Evolutionary conservation across 2,888 invertebrate genomes (phyloP), one percentile per base, ranked within the genome.

Genomic region (Dastarcus helophoroides): DNA sequence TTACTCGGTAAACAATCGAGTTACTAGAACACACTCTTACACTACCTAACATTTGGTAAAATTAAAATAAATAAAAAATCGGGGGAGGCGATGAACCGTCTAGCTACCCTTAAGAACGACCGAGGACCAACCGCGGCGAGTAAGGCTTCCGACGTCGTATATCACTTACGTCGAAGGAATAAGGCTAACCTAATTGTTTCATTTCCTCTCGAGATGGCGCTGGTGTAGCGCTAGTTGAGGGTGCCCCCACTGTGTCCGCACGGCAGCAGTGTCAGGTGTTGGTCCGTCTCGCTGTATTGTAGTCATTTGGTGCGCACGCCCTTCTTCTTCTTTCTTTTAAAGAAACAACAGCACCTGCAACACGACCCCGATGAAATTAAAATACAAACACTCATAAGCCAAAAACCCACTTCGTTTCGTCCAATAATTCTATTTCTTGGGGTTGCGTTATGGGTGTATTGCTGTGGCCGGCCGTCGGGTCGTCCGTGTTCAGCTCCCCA

Each of bases 241-340:
- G 59, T 58, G 44, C 58, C 62, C 51, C 58, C 60, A 51, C 60
- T 61, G 47, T 58, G 60, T 47, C 59, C 58, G 48, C 60, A 60
- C 42, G 59, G 60, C 50, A 62, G 51, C 48, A 61, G 51, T 38
- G 58, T 60, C 43, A 62, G 54, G 43, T 61, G 61, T 54, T 61
- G 62, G 53, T 62, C 62, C 36, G 61, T 61, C 49, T 62, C 61
- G 50, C 61, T 60, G 48, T 58, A 60, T 51, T 61, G 62, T 58
- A 62, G 61, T 62, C 62, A 62, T 60, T 62, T 62, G 40, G 58
- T 56, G 41, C 60, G 54, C 36, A 56, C 53, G 32, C 56, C 58
- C 79, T 93, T 91, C 82, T 94, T 94, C 86, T 93, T 93, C 85
- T 91, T 93, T 66, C 91, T 82, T 69, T 91, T 90, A 77, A 91